A percentile compares a stretch with the other conserved stretches of the same genome.
These are phyloP conservation scores for Lepilemur septentrionalis DNA, from an alignment of 2,797 vertebrate species.

Conservation along the genomic window DNA sequence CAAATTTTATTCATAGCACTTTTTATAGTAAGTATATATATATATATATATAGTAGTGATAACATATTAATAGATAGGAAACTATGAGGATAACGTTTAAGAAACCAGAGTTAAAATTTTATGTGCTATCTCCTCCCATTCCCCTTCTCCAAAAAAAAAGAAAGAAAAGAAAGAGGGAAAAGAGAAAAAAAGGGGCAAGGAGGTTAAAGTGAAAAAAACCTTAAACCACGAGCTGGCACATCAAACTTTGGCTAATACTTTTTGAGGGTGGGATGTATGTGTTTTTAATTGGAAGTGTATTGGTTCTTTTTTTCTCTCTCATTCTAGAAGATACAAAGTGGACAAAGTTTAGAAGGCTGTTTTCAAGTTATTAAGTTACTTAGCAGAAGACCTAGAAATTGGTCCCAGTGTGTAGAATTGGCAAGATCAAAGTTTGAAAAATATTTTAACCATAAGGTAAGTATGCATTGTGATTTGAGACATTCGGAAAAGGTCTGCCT, in stretches of 20 bases:
- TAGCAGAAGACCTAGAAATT: constrained; percentile 92
- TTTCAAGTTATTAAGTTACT: constrained; percentile 97
- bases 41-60: background rate
- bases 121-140: background rate
- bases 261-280: background rate
- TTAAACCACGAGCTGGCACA: background rate
- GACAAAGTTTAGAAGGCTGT: constrained; percentile 96
- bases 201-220: background rate
- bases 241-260: background rate
- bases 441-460: constrained; percentile 98
- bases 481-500: background rate
- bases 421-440: constrained; percentile 98
- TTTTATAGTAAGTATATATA: background rate
- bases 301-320: constrained; percentile 41
- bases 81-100: background rate
- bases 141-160: background rate
- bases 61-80: background rate
- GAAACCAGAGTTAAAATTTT: background rate
- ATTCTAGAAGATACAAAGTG: constrained; percentile 92
- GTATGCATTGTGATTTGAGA: constrained; percentile 11
- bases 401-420: constrained; percentile 92
- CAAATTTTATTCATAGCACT: constrained; percentile 22
- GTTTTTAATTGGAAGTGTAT: background rate
- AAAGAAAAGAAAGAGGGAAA: background rate
- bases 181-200: background rate